Conservation (phyloP, 2,888 invertebrate species). For the Gymnosoma rotundatum region DNA sequence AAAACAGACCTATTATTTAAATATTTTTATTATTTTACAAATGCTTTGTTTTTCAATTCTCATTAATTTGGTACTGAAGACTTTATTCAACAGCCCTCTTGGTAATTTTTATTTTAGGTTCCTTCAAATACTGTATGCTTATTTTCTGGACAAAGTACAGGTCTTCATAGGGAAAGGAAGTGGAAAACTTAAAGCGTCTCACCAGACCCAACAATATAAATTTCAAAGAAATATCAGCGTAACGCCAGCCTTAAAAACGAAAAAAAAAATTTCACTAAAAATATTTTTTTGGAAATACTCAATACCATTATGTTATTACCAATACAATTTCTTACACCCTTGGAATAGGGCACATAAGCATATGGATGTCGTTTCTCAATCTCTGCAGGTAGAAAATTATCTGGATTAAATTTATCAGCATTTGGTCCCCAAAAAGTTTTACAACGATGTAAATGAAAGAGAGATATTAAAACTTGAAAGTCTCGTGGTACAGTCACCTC, state of each 20-base stretch:
- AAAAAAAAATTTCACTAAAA: neutral
- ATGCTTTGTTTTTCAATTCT: neutral
- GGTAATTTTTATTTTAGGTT: constrained; percentile 71
- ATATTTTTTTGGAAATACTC: neutral
- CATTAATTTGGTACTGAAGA: neutral
- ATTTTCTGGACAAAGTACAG: constrained; percentile 73
- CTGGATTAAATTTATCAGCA: constrained; percentile 79
- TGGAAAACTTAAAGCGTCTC: constrained; percentile 73
- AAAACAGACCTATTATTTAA: too few species aligned
- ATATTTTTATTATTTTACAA: too few species aligned
- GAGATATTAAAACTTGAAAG: constrained; percentile 76
- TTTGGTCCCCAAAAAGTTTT: constrained; percentile 78
- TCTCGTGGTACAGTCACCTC: constrained; percentile 77
- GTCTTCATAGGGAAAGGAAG: constrained; percentile 72
- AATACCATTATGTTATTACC: constrained; percentile 67
- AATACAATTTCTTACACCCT: constrained; percentile 79
- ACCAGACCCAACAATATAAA: constrained; percentile 72
- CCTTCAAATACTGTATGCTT: constrained; percentile 72
- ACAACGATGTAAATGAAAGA: constrained; percentile 79
- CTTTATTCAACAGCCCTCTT: neutral
- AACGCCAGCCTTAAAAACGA: constrained; percentile 71
- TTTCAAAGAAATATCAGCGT: constrained; percentile 74
- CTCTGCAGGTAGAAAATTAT: constrained; percentile 78
- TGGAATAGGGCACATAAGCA: constrained; percentile 79
- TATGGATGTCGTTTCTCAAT: constrained; percentile 77